A percentile compares a stretch with the other conserved stretches of the same genome.
Conservation (phyloP, 2,113 vertebrate species). For the Ramphastos sulfuratus region DNA sequence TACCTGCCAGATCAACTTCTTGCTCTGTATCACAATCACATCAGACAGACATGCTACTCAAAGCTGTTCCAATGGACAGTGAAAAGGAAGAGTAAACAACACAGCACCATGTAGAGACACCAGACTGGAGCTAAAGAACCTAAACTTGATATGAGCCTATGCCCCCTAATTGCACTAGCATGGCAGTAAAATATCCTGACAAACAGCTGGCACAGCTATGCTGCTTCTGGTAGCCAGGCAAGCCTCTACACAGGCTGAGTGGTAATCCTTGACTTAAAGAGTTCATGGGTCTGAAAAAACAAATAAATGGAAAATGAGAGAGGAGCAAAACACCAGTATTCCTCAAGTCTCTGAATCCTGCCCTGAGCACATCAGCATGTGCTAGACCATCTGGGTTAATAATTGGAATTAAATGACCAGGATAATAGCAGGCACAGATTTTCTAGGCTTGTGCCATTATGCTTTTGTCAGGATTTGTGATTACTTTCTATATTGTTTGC, state of each 20-base stretch:
- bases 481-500: background rate
- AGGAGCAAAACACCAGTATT: background rate
- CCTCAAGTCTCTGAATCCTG: background rate
- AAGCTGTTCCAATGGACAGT: background rate
- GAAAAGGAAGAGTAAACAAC: background rate
- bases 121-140: background rate
- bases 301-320: background rate
- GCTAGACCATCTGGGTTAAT: background rate
- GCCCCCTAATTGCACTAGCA: background rate
- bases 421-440: background rate
- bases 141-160: background rate
- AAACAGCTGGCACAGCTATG: background rate
- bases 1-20: background rate
- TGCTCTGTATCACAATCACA: background rate
- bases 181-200: background rate
- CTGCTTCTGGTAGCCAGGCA: background rate
- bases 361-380: background rate
- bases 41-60: background rate
- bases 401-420: background rate
- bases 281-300: background rate
- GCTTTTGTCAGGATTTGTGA: background rate
- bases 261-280: background rate
- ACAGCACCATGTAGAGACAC: background rate
- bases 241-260: accelerated
- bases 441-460: background rate